These are phyloP conservation scores for Anastatus disparis DNA, from an alignment of 1,140 invertebrate species.

Conservation along the genomic window DNA sequence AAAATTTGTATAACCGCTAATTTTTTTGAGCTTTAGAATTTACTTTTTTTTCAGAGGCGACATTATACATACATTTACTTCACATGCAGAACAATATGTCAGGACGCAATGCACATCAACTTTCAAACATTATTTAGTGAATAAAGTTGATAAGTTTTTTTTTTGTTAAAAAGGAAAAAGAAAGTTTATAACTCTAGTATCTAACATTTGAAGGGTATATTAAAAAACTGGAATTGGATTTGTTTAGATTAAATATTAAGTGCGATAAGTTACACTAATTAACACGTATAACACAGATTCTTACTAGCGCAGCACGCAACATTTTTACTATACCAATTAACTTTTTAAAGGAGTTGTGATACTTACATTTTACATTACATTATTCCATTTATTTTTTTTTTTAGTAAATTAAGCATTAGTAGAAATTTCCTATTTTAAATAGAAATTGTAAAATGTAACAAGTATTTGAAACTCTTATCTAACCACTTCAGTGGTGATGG, in stretches of 20 bases:
- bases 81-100: not conserved
- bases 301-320: not conserved
- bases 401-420: not conserved
- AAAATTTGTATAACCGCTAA: slow-evolving; percentile 14
- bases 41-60: too few relatives aligned
- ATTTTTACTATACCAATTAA: not conserved
- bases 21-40: too few relatives aligned
- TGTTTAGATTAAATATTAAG: slow-evolving; percentile 12
- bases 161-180: too few relatives aligned
- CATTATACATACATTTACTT: too few relatives aligned
- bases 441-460: not conserved
- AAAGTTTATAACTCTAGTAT: too few relatives aligned
- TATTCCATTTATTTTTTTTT: not conserved
- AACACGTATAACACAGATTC: not conserved
- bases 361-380: slow-evolving; percentile 4
- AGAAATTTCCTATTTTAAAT: not conserved
- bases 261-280: slow-evolving; percentile 22
- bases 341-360: not conserved
- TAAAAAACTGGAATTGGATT: too few relatives aligned
- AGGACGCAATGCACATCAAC: not conserved
- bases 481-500: too few relatives aligned
- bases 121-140: not conserved
- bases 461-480: not conserved
- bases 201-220: too few relatives aligned
- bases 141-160: too few relatives aligned